These are phyloP conservation scores for Drosophila buzzatii DNA, from an alignment of 2,888 invertebrate species.

Conservation along the genomic window DNA sequence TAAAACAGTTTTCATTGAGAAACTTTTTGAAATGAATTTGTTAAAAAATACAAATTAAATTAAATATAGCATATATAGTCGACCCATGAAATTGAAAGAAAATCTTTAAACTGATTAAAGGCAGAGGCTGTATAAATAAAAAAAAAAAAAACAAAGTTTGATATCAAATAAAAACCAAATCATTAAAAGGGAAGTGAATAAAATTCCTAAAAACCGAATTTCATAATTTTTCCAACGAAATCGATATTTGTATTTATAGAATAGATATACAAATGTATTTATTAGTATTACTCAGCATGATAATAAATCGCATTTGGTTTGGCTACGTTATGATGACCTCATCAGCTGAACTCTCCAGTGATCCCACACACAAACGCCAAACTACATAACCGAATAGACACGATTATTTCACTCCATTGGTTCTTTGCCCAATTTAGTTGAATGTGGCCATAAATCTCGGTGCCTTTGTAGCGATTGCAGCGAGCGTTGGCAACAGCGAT, in stretches of 20 bases:
- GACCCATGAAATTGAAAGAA: not conserved
- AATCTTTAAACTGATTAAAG: not conserved
- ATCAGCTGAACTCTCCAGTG: not conserved
- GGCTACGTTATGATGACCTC: conserved; percentile 5
- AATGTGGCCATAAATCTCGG: conserved; percentile 63
- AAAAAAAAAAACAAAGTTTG: not conserved
- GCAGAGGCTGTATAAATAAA: too few relatives aligned
- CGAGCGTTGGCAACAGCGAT: conserved; percentile 53
- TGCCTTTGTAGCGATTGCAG: conserved; percentile 47
- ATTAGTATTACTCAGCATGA: not conserved
- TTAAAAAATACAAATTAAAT: not conserved
- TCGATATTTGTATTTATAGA: not conserved
- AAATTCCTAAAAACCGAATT: not conserved
- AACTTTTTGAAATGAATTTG: too few relatives aligned
- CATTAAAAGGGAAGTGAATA: not conserved
- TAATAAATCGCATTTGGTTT: not conserved
- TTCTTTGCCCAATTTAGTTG: conserved; percentile 8
- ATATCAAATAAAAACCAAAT: not conserved
- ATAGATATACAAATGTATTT: not conserved
- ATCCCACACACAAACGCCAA: conserved; percentile 19
- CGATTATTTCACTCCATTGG: not conserved
- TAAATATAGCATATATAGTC: not conserved
- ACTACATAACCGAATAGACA: not conserved
- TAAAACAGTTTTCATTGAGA: not conserved
- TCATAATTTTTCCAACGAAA: not conserved